Evolutionary conservation across 2,113 vertebrate genomes (phyloP).

Genomic region (Catagonus wagneri): DNA sequence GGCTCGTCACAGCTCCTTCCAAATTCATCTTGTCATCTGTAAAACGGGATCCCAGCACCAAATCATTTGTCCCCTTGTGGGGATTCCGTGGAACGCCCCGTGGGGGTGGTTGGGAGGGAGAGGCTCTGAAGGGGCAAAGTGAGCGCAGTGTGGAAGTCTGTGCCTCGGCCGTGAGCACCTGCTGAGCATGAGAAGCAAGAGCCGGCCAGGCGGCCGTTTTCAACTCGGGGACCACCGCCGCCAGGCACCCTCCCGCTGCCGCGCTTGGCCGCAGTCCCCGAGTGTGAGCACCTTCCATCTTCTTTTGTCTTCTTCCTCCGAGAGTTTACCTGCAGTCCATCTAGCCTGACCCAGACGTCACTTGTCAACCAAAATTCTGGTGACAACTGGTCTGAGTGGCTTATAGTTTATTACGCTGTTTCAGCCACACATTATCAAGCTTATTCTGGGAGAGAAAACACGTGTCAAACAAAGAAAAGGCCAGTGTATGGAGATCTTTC

Average conservation of each 20-base stretch:
- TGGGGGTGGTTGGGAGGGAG: background rate
- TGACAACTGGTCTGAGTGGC: background rate
- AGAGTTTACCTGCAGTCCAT: background rate
- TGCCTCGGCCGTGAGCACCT: background rate
- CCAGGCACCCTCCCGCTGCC: accelerated
- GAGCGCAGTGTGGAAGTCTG: background rate
- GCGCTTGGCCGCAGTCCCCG: background rate
- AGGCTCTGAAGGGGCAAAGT: background rate
- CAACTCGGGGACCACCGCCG: background rate
- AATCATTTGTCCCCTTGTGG: background rate
- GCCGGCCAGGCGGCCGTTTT: background rate
- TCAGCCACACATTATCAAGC: background rate
- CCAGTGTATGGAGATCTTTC: background rate
- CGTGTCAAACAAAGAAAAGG: background rate
- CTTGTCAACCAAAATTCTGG: background rate
- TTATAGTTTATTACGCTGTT: background rate
- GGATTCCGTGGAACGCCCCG: background rate
- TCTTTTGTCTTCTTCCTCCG: background rate
- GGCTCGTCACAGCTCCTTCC: background rate
- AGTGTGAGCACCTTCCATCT: accelerated
- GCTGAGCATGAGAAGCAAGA: background rate
- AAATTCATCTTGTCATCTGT: background rate
- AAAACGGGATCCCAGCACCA: background rate
- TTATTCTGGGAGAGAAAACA: background rate
- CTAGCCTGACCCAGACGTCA: background rate